These are phyloP conservation scores for Perccottus glenii DNA, from an alignment of 2,113 vertebrate genomes.

Conservation along the genomic window DNA sequence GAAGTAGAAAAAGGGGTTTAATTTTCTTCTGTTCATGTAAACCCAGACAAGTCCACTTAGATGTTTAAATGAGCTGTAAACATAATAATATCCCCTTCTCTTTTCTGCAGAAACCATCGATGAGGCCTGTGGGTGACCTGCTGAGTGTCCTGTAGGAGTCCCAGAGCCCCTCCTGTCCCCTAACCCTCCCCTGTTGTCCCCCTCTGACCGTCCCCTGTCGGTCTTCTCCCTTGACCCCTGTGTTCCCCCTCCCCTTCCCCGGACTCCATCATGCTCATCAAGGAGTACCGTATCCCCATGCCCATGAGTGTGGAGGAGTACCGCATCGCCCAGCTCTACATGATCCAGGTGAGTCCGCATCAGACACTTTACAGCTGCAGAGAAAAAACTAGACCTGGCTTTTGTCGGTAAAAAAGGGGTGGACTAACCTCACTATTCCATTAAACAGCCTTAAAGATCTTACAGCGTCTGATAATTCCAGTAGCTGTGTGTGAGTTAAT, in stretches of 20 bases:
- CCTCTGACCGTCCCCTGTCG: constrained; percentile 57
- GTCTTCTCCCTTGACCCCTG: constrained; percentile 60
- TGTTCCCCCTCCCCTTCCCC: constrained; percentile 42
- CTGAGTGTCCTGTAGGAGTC: constrained; percentile 54
- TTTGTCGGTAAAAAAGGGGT: neutral
- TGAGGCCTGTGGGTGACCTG: constrained; percentile 59
- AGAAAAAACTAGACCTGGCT: no score
- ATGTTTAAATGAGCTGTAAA: no score
- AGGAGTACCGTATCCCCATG: constrained; percentile 96
- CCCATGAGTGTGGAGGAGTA: constrained; percentile 98
- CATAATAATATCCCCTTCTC: constrained; percentile 6
- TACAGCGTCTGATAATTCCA: no score
- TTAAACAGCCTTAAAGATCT: no score
- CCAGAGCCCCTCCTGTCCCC: constrained; percentile 30
- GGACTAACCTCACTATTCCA: neutral
- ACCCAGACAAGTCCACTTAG: no score
- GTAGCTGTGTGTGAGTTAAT: no score
- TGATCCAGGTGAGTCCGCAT: constrained; percentile 90
- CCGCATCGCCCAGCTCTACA: constrained; percentile 97
- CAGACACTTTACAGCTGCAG: neutral
- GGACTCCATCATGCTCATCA: constrained; percentile 93
- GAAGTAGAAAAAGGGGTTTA: no score
- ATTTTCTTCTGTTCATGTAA: no score
- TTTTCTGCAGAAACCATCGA: constrained; percentile 55
- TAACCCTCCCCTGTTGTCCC: constrained; percentile 29